Base-by-base conservation (phyloP, 1,140 invertebrate genomes). In the Daktulosphaira vitifoliae region DNA sequence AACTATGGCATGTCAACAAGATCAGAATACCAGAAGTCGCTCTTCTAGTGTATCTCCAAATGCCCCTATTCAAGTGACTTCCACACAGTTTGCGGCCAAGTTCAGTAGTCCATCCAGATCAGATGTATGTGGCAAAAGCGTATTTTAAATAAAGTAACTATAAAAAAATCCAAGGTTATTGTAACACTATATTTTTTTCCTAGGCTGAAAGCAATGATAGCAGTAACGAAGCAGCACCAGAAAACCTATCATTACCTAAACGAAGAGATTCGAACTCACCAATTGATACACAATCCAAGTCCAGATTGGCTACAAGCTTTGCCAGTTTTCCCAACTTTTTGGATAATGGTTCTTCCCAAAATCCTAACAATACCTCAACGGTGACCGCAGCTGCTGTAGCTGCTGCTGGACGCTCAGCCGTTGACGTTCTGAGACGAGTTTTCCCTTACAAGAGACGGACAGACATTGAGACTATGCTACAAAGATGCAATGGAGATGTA, bases 371-470 rank as follows among this genome's bases (percentile, higher is more conserved):
- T 18, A 65, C 68, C n/a, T 59, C 56, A 25, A 65, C 71, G 20
- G 68, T 54, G 50, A 26, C 65, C 13, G 49, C 65, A 16, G 29
- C 65, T 23, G 52, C 66, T n/a, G 48, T 68, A 3, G 52, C 25
- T 42, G 48, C 64, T 59, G 18, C 68, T 50, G 39, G 67, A 13
- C 37, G 59, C 20, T 56, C 67, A n/a, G 25, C 62, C 0, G 79
- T 90, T 3, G 88, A 90, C 71, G 83, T 88, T 13, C 76, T 91
- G 8, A 75, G 86, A 52, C 76, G 84, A 46, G 89, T 95, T 0
- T 96, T 95, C 73, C 92, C 92, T 0, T 84, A 84, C 68, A 84
- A 88, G 70, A 84, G 90, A 69, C 79, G 89, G 25, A 82, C 81
- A 22, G 88, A 93, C 67, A 87, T 95, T 1, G 90, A 94, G 73